Percentiles rank a stretch among this genome's conserved stretches.
Conservation (phyloP, 2,797 vertebrate genomes). For the Artibeus lituratus region DNA sequence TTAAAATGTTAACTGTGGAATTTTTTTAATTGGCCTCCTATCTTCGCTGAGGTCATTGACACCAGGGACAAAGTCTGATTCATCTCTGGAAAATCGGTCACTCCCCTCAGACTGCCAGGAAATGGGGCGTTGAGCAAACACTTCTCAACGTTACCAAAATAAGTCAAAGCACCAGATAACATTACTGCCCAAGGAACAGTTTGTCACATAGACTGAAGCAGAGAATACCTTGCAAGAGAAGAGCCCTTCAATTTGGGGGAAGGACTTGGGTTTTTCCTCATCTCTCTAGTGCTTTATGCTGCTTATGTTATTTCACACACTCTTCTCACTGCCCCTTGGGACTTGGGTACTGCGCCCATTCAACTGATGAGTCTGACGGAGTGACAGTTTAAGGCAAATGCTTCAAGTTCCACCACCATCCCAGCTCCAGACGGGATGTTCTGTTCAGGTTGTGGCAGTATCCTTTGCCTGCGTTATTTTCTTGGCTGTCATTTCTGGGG, state of each 20-base stretch:
- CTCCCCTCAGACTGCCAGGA: neutral
- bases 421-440: neutral
- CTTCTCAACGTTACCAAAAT: neutral
- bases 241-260: too few species aligned
- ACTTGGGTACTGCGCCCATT: neutral
- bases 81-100: neutral
- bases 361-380: neutral
- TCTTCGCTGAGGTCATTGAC: neutral
- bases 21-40: neutral
- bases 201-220: neutral
- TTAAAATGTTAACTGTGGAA: neutral
- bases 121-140: neutral
- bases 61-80: neutral
- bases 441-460: neutral
- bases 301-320: neutral
- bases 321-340: too few species aligned
- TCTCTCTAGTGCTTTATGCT: neutral
- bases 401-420: neutral
- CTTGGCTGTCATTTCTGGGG: neutral
- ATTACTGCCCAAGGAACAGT: neutral
- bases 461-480: neutral
- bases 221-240: neutral
- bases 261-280: neutral
- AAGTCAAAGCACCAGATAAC: neutral
- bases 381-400: neutral